Conservation (phyloP, 35 echinoderm and acorn worm genomes). For the Apostichopus parvimensis region DNA sequence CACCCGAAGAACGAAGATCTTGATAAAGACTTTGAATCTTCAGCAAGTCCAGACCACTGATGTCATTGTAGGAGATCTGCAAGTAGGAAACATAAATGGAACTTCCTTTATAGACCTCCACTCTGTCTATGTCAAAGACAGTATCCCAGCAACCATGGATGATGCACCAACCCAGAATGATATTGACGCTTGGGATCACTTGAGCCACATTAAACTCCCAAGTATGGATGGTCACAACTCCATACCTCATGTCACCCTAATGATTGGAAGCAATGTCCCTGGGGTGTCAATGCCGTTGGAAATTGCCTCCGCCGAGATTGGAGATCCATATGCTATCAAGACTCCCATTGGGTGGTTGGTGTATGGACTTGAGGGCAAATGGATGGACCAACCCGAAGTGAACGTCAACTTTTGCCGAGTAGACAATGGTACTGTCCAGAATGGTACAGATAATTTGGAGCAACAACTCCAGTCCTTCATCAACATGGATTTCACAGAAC, state of each 20-base stretch:
- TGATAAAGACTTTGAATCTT: constrained; percentile 36
- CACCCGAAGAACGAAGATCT: constrained; percentile 14
- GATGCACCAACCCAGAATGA: constrained; percentile 51
- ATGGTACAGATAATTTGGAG: neutral
- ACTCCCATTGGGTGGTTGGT: constrained; percentile 52
- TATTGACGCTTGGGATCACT: constrained; percentile 30
- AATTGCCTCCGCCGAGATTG: neutral
- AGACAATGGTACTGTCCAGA: neutral
- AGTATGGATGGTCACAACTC: neutral
- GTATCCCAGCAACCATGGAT: constrained; percentile 41
- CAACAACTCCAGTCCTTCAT: constrained; percentile 6
- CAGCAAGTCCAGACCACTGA: constrained; percentile 10
- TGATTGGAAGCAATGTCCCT: constrained; percentile 51
- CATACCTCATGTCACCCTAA: constrained; percentile 35
- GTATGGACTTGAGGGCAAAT: constrained; percentile 40
- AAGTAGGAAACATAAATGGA: constrained; percentile 54
- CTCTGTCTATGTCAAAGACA: constrained; percentile 50
- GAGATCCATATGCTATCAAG: constrained; percentile 36
- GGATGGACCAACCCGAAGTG: neutral
- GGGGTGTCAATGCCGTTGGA: constrained; percentile 34
- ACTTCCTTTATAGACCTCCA: constrained; percentile 48
- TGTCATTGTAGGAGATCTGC: neutral
- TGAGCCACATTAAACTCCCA: constrained; percentile 28
- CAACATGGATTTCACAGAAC: constrained; percentile 21
- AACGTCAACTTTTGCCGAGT: neutral